Base-by-base conservation (phyloP, 1,140 invertebrate species). In the Diuraphis noxia region DNA sequence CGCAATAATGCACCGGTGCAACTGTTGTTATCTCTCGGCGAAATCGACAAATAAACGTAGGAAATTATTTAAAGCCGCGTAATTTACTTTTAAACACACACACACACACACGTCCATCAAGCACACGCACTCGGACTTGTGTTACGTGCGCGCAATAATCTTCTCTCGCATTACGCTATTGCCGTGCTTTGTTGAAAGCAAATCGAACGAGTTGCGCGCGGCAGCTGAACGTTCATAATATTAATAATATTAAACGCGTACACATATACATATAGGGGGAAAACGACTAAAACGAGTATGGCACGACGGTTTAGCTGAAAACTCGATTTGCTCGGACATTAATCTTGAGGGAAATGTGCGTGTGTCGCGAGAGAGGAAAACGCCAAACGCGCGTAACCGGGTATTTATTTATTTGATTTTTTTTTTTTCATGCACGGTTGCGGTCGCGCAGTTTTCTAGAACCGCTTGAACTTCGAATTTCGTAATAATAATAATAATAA, bases 71-170 rank as follows among this genome's bases (percentile, higher is more conserved):
- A 41, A 82, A 82, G 38, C 23, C 38, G 1, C 36, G 38, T 82
- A 82, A 40, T 82, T 82, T 82, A 30, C 40, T 82, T 82, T 40
- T 81, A 81, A 81, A 81, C 79, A 13, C 36, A 81, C 79, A 40
- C 79, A 25, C 21, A 7, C 34, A 4, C 34, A 8, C 72, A 6
- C 34, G n/a, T n/a, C n/a, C n/a, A n/a, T n/a, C n/a, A n/a, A n/a
- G n/a, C n/a, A 34, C 1, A 34, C n/a, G 19, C n/a, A 19, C n/a
- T 0, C 63, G 17, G 30, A 23, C 34, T 38, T 40, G 17, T 43
- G 41, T 43, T 43, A n/a, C 63, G 34, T 77, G 19, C 72, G 0
- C n/a, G 9, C 72, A 63, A 63, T n/a, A 63, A 63, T 63, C 56
- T 63, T 63, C 56, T 63, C 56, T 63, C 30, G 56, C 56, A n/a